Evolutionary conservation across 1,140 invertebrate species (phyloP), one percentile per base, ranked within the genome.

Genomic region (Prorops nasuta): DNA sequence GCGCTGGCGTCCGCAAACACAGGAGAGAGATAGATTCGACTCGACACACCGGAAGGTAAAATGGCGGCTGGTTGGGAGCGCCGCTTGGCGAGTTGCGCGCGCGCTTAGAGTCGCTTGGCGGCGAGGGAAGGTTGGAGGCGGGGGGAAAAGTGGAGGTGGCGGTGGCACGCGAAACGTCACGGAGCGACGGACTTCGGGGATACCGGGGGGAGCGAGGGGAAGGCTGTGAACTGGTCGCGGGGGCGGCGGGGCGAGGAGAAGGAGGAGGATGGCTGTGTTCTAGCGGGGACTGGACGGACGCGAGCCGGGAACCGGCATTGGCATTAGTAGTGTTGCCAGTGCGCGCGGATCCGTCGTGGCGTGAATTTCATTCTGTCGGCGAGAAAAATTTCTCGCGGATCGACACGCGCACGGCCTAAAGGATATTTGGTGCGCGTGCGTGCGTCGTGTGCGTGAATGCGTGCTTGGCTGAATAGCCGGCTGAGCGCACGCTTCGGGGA

Each of bases 331-430:
- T 34, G 21, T 10, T 51, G 22, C 16, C 62, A 67, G 67, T 69
- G 60, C 61, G 60, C 58, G 63, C 64, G 60, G 59, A 60, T 62
- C 57, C 56, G 60, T 64, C 62, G 65, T 59, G 51, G 34, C 60
- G 61, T 65, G 44, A 53, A 57, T 63, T 51, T 54, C 56, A 36
- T 54, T 15, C 37, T 19, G 37, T 37, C 46, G 46, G 46, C 39
- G 9, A 17, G 21, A n/a, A n/a, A n/a, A n/a, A n/a, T n/a, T 9
- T 3, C 0, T n/a, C 17, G 47, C 38, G 42, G 12, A 22, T 22
- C 19, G 31, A 20, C 7, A n/a, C 6, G 19, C 22, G 21, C 17
- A 17, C 18, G 28, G 4, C 4, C 24, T 10, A 28, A 4, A 28
- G 4, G 21, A 34, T 20, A 15, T 10, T 3, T 19, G 12, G 21